These are phyloP conservation scores for Drosophila bipectinata DNA, from an alignment of 1,140 invertebrate genomes.

Conservation along the genomic window DNA sequence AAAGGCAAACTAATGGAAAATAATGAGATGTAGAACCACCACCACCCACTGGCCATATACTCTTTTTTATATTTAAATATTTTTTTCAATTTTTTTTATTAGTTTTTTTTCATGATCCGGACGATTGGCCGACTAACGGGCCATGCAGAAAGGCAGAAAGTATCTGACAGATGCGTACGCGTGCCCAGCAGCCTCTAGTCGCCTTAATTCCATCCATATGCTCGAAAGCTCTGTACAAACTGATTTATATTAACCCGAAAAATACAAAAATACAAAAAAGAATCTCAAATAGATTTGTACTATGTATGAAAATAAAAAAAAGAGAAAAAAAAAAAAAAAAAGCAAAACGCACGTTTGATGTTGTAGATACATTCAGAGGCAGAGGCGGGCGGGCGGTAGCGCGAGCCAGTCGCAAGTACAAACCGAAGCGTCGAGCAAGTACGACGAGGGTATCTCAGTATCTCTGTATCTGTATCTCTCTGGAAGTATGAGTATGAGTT, in stretches of 20 bases:
- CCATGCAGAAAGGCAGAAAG: slow-evolving; percentile 40
- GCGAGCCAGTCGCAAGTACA: slow-evolving; percentile 30
- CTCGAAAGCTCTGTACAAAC: slow-evolving; percentile 31
- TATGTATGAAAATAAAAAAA: background rate
- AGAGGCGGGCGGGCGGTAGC: background rate
- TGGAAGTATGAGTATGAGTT: slow-evolving; percentile 5
- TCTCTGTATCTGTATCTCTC: slow-evolving; percentile 11
- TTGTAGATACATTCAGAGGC: slow-evolving; percentile 69
- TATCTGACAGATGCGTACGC: slow-evolving; percentile 69
- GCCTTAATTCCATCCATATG: slow-evolving; percentile 5
- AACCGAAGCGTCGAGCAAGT: slow-evolving; percentile 49
- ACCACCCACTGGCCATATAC: background rate
- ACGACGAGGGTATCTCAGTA: slow-evolving; percentile 65
- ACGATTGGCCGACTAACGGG: slow-evolving; percentile 63
- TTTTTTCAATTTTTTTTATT: slow-evolving; percentile 12
- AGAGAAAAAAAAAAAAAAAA: background rate
- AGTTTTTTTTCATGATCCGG: slow-evolving; percentile 36
- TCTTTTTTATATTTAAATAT: no score
- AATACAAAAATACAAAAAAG: slow-evolving; percentile 11
- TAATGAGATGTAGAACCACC: slow-evolving; percentile 5
- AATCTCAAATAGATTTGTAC: slow-evolving; percentile 2
- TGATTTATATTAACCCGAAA: slow-evolving; percentile 78
- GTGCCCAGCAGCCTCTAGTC: slow-evolving; percentile 38
- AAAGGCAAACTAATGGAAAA: slow-evolving; percentile 11
- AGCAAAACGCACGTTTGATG: slow-evolving; percentile 69